Evolutionary conservation across 2,797 vertebrate species (phyloP).

Genomic region (Threskiornis aethiopicus): DNA sequence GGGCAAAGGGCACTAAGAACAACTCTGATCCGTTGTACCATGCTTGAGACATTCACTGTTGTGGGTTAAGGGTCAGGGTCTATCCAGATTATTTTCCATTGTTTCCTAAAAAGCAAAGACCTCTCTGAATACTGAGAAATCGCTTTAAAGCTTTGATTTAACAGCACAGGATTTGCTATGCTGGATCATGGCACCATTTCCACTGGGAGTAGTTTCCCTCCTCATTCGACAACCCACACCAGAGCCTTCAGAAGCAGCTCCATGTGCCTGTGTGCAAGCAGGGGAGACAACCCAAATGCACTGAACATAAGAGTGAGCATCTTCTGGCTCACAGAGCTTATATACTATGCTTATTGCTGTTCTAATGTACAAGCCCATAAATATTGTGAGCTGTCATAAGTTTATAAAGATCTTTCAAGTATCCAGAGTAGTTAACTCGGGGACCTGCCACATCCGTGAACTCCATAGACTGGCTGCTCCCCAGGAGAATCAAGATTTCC

Average conservation of each 20-base stretch:
- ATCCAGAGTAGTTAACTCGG: background rate
- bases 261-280: background rate
- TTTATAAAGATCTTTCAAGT: conserved; percentile 21
- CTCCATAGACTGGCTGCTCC: background rate
- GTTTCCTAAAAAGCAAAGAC: conserved; percentile 32
- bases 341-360: background rate
- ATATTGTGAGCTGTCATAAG: conserved; percentile 11
- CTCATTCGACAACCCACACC: background rate
- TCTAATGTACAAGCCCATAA: background rate
- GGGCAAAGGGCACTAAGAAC: conserved; percentile 64
- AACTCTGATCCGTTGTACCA: conserved; percentile 66
- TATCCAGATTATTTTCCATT: conserved; percentile 54
- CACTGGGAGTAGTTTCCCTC: background rate
- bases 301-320: background rate
- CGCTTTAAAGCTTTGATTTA: conserved; percentile 41
- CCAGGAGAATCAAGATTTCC: conserved; percentile 37
- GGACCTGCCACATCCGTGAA: background rate
- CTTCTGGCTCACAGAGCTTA: background rate
- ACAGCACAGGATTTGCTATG: conserved; percentile 41
- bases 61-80: conserved; percentile 61
- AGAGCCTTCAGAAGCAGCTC: background rate
- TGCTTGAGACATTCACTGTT: conserved; percentile 45
- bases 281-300: background rate
- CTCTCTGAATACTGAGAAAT: conserved; percentile 27
- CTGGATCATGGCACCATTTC: background rate